Evolutionary conservation across 2,797 vertebrate species (phyloP).

Genomic region (Emys orbicularis): DNA sequence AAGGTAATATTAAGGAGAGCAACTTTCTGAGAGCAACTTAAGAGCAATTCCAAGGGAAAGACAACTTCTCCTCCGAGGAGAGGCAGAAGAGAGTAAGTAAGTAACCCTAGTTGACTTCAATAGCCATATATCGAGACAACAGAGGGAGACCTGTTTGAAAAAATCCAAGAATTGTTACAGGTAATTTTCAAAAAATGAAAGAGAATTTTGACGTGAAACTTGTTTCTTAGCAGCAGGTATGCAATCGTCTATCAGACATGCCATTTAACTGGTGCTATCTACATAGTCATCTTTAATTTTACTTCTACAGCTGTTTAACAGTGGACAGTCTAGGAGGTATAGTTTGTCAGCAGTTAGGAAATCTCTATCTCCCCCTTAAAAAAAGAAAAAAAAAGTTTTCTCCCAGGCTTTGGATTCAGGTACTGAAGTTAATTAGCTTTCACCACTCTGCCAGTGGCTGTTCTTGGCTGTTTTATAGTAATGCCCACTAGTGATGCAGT

Average conservation of each 20-base stretch:
- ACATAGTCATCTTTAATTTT: neutral
- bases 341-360: neutral
- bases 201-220: neutral
- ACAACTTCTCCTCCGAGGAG: neutral
- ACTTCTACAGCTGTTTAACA: neutral
- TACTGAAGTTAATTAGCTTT: neutral
- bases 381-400: neutral
- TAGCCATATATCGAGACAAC: neutral
- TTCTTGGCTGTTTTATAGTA: neutral
- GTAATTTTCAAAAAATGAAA: neutral
- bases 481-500: neutral
- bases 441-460: accelerated
- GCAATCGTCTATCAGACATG: neutral
- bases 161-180: neutral
- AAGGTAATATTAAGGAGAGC: neutral
- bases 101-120: neutral
- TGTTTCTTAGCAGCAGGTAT: neutral
- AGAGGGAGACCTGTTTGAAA: accelerated
- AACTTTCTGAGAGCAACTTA: neutral
- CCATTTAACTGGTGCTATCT: neutral
- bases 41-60: neutral
- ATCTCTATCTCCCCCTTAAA: neutral
- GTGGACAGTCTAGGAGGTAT: neutral
- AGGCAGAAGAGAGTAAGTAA: neutral
- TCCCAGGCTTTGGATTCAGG: neutral